Percentiles rank a stretch among this genome's conserved stretches.
These are phyloP conservation scores for Montipora foliosa DNA, from an alignment of 64 coral and sea anemone genomes.

Conservation along the genomic window DNA sequence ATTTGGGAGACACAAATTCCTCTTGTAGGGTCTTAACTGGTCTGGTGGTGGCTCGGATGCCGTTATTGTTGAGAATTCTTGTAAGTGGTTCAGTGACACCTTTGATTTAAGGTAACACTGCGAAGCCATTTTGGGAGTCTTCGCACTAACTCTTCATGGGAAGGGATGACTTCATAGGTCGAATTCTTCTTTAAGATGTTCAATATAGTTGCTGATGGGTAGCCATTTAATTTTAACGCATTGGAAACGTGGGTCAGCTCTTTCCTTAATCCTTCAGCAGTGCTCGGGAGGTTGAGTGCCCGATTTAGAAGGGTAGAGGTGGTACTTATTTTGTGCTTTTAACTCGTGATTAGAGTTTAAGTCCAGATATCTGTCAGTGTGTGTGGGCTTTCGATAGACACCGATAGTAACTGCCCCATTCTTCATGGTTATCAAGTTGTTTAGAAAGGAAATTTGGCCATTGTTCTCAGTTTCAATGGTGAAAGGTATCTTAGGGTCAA, in stretches of 20 bases:
- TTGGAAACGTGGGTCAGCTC: not conserved
- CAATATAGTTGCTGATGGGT: not conserved
- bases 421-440: not conserved
- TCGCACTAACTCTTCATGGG: not conserved
- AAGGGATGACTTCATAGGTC: not conserved
- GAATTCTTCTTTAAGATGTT: constrained; percentile 45
- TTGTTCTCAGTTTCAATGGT: not conserved
- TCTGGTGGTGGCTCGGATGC: not conserved
- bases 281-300: constrained; percentile 20
- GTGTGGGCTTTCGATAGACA: constrained; percentile 14
- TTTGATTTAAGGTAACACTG: not conserved
- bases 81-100: constrained; percentile 2
- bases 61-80: not conserved
- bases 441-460: not conserved
- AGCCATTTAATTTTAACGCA: constrained; percentile 17
- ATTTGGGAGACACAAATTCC: no score
- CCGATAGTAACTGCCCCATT: not conserved
- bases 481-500: not conserved
- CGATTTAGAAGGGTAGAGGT: not conserved
- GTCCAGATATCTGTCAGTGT: constrained; percentile 26
- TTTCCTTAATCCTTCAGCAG: not conserved
- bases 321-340: constrained; percentile 22
- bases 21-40: not conserved
- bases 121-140: not conserved
- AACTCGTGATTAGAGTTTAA: constrained; percentile 13